Evolutionary conservation across 2,888 invertebrate species (phyloP), one percentile per base, ranked within the genome.

Genomic region (Scrobipalpa atriplicella): DNA sequence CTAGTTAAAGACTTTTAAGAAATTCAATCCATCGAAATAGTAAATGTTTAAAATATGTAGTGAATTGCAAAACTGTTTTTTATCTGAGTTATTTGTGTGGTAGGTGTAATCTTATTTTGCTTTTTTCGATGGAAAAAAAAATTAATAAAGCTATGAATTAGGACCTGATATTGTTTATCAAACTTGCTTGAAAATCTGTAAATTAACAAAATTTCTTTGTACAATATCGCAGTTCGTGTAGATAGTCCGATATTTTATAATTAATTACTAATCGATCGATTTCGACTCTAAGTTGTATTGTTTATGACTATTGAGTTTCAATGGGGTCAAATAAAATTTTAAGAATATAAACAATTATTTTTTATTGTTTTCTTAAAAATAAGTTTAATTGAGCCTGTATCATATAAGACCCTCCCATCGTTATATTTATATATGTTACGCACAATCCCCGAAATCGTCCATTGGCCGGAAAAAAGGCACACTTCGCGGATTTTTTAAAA

Each of bases 291-390:
- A 87, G 86, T 88, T 90, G 89, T 89, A 87, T 85, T 87, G 87
- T 90, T 90, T 87, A 83, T 75, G 80, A 86, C 78, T 85, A 82
- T 85, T 90, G 85, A 89, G 88, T 92, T 89, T 90, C 80, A 83
- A 86, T 89, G 89, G 88, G 87, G 89, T 90, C 90, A 89, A 91
- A 92, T 91, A 91, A 90, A 92, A 88, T 81, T 90, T 87, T 89
- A 90, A 91, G 89, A 90, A 87, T 79, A 79, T 84, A 79, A 38
- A 68, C 56, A 66, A 65, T 16, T 73, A 19, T 60, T n/a, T 78
- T 79, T 80, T 76, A 78, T 79, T 80, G n/a, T 38, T 29, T 16
- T 18, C 47, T 47, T 29, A 62, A 51, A 19, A 65, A 65, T 65
- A 38, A 62, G 41, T 69, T 64, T 62, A 43, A 11, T 43, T n/a